These are phyloP conservation scores for Epizoanthus rinbou DNA, from an alignment of 92 coral and sea anemone species.

Conservation along the genomic window DNA sequence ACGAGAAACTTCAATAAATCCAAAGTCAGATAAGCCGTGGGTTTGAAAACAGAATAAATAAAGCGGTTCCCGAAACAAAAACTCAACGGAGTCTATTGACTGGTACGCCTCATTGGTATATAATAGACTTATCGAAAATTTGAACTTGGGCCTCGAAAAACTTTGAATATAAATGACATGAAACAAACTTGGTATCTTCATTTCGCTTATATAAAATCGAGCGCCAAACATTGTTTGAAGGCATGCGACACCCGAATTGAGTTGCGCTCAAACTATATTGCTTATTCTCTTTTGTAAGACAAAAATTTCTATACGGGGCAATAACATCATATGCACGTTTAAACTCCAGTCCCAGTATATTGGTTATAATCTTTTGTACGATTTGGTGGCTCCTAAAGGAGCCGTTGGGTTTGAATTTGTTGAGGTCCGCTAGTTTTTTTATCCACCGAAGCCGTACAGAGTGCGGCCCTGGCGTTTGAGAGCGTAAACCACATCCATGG, in stretches of 20 bases:
- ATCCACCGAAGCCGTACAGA: background rate
- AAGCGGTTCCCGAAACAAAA: constrained; percentile 5
- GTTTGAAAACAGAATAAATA: constrained; percentile 7
- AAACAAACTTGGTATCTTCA: constrained; percentile 25
- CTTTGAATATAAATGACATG: constrained; percentile 7
- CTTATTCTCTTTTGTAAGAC: constrained; percentile 18
- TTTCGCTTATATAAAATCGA: constrained; percentile 22
- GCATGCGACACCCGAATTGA: constrained; percentile 11
- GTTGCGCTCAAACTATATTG: constrained; percentile 24
- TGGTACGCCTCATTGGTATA: constrained; percentile 26
- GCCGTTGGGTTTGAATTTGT: constrained; percentile 54
- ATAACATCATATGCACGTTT: constrained; percentile 8
- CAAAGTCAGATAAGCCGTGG: constrained; percentile 21
- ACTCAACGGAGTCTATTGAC: constrained; percentile 13
- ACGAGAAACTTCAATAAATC: constrained; percentile 21
- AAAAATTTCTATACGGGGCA: constrained; percentile 29
- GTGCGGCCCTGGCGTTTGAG: too few species aligned
- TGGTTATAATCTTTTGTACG: background rate
- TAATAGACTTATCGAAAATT: constrained; percentile 18
- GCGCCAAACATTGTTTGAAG: constrained; percentile 19
- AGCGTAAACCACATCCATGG: background rate
- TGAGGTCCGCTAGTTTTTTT: constrained; percentile 24
- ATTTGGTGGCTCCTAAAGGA: constrained; percentile 88
- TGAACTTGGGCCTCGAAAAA: constrained; percentile 4
- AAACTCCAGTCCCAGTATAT: constrained; percentile 20